Base-by-base conservation (phyloP, 2,888 invertebrate species). In the Dryobotodes eremita region DNA sequence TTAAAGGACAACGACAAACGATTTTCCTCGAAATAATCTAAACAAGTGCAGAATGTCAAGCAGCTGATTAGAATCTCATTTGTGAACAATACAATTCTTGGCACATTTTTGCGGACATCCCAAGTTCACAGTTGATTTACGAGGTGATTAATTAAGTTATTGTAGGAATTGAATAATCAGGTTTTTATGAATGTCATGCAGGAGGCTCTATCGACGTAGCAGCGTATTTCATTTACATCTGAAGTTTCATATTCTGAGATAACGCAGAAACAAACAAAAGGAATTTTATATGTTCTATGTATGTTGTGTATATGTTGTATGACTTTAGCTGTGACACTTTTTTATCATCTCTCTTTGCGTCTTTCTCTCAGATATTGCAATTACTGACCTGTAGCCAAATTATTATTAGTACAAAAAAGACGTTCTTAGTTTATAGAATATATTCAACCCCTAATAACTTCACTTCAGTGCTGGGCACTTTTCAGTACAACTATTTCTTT, bases 21-120 rank as follows among this genome's bases (percentile, higher is more conserved):
- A 50, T 75, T 82, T 84, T 79, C 84, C 86, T 84, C 83, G 36
- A 62, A 83, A 65, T 64, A 62, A 62, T 55, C 55, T 15, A 50
- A 79, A 55, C 79, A 57, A 46, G 65, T 70, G 36, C 48, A 20
- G 84, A 86, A 86, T 84, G 57, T 66, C 61, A 75, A 83, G 36
- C n/a, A 36, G 42, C 26, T 61, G 70, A 75, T 86, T 75, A 65
- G 11, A 69, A 79, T 83, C 83, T 79, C 65, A 86, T 79, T 73
- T 53, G 71, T 55, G 48, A 72, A 77, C 77, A 83, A 81, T 85
- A 57, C 50, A 48, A 57, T 64, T 31, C 57, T 76, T 71, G 71
- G 62, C 57, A 42, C 73, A 23, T 84, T 48, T 42, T 48, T 42
- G 68, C 61, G 31, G 69, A 82, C 83, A 65, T 26, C 59, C 70